Percentiles rank a stretch among this genome's conserved stretches.
These are phyloP conservation scores for Saxicola maurus DNA, from an alignment of 2,797 vertebrate species.

Conservation along the genomic window DNA sequence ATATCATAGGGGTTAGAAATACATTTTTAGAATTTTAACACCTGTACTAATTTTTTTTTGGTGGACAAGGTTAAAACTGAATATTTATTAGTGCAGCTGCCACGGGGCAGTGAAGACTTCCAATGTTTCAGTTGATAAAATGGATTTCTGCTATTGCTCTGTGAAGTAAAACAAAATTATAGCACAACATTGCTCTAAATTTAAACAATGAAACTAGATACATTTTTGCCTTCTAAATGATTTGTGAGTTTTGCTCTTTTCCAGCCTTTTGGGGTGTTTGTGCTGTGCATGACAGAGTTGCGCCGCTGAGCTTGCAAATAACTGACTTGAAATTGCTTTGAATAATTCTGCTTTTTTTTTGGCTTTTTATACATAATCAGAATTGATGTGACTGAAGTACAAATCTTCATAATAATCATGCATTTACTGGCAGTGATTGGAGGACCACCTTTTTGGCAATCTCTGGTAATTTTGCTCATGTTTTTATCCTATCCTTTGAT, in stretches of 20 bases:
- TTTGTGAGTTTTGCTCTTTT: background rate
- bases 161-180: conserved; percentile 38
- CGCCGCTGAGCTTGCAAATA: conserved; percentile 68
- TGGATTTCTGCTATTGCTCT: conserved; percentile 46
- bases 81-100: background rate
- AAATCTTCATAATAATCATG: conserved; percentile 99
- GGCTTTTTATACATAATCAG: conserved; percentile 84
- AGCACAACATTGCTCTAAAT: background rate
- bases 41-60: conserved; percentile 15
- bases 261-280: conserved; percentile 5
- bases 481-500: conserved; percentile 21
- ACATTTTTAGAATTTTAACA: background rate
- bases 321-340: conserved; percentile 67
- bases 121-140: conserved; percentile 14
- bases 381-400: conserved; percentile 99
- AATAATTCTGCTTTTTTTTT: conserved; percentile 76
- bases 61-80: conserved; percentile 61
- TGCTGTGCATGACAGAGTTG: conserved; percentile 74
- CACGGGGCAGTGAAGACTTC: conserved; percentile 19
- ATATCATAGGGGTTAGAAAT: background rate
- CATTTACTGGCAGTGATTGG: conserved; percentile 97
- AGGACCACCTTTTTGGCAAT: conserved; percentile 97
- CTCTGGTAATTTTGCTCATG: conserved; percentile 85
- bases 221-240: conserved; percentile 23
- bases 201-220: background rate